Evolutionary conservation across 2,797 vertebrate genomes (phyloP), one percentile per base, ranked within the genome.

Genomic region (Podarcis lilfordi): DNA sequence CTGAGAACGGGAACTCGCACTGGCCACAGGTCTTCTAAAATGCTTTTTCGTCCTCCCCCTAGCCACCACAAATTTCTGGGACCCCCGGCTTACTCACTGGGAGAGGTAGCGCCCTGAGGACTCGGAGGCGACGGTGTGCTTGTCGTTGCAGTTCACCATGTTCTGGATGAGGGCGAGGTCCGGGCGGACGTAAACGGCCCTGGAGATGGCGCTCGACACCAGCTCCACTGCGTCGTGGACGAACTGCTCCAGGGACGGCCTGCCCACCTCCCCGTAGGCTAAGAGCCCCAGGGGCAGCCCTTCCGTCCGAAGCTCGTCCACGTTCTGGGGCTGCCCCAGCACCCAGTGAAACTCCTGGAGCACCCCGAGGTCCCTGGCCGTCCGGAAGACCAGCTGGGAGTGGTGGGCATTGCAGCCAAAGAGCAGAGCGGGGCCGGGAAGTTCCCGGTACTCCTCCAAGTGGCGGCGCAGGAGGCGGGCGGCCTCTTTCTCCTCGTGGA

Each of bases 251-350:
- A 99, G 94, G 0, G 98, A 97, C 1, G 98, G 98, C 27, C 86
- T 94, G 35, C 95, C 95, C 55, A 98, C 96, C 91, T 98, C 97
- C 0, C 98, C 98, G 0, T 98, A 98, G 0, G 98, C 98, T 92
- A 99, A 91, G 25, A 99, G 95, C 32, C 98, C 98, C 0, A 95
- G 95, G 0, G 98, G 98, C 87, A 99, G 94, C 3, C 98, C 98
- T 0, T 97, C 95, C 0, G 97, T 97, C 55, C 98, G 98, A 89
- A 99, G 96, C 0, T 96, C 97, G 0, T 97, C 93, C 0, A 97
- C 92, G 0, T 97, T 96, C 82, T 98, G 95, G 0, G 98, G 98
- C 8, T 97, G 97, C 64, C 98, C 98, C 95, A 98, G 94, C 84
- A 99, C 86, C 98, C 98, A 99, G 92, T 97, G 98, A 43, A 98